Evolutionary conservation across 1,140 invertebrate species (phyloP).

Genomic region (Drosophila nigrodunni): DNA sequence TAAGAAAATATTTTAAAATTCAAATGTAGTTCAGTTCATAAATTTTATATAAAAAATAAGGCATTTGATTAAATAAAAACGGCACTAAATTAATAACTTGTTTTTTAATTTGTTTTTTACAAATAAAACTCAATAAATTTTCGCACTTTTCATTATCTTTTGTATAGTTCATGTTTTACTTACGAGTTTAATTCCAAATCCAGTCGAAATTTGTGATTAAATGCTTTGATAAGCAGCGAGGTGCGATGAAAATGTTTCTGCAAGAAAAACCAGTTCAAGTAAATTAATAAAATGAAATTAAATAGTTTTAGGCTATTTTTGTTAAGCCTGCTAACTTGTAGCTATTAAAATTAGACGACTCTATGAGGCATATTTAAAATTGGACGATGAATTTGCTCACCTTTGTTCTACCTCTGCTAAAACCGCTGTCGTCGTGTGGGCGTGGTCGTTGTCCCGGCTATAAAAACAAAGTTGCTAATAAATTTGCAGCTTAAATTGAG

Average conservation of each 20-base stretch:
- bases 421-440: constrained; percentile 80
- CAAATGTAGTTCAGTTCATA: too few species aligned
- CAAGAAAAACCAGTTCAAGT: constrained; percentile 84
- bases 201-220: constrained; percentile 97
- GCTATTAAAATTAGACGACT: too few species aligned
- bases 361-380: background rate
- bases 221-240: constrained; percentile 96
- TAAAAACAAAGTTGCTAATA: constrained; percentile 41
- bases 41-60: too few species aligned
- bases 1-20: too few species aligned
- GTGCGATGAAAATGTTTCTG: constrained; percentile 97
- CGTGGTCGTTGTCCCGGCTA: constrained; percentile 81
- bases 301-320: too few species aligned
- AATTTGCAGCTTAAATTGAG: background rate
- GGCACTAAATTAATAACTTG: too few species aligned
- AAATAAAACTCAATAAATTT: too few species aligned
- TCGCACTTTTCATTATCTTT: too few species aligned
- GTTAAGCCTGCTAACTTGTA: too few species aligned
- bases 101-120: too few species aligned
- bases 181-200: constrained; percentile 98
- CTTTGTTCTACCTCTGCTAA: constrained; percentile 82
- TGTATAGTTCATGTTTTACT: constrained; percentile 85
- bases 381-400: constrained; percentile 29
- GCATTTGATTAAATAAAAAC: too few species aligned
- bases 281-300: background rate